Evolutionary conservation across 92 coral and sea anemone genomes (phyloP), one percentile per base, ranked within the genome.

Genomic region (Montipora capitata): DNA sequence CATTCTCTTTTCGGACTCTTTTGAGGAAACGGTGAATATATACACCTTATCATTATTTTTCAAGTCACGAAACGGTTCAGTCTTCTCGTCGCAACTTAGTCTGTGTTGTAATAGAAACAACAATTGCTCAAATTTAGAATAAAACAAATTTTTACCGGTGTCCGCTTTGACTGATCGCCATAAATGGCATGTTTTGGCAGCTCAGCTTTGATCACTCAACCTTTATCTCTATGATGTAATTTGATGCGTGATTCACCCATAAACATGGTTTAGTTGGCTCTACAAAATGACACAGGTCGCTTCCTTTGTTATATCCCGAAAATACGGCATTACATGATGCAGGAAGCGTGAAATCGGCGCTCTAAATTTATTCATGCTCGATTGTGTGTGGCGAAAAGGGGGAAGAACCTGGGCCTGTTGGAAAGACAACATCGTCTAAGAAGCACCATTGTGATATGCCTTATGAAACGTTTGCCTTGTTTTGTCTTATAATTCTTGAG

Each of bases 181-280:
- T 90, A 90, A 93, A 95, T 76, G 98, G 98, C 3, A 72, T 20
- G 56, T 93, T 86, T 95, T 95, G 92, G 87, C 89, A 74, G 62
- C 77, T 59, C 38, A 20, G 62, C 87, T 79, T 70, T 66, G 68
- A 90, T 95, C 98, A 95, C 87, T 52, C 12, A 64, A 49, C 87
- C 93, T 93, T 93, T 93, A 88, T 88, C 59, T 35, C 58, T 27
- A 88, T 95, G 94, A 95, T 92, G 98, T 95, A 95, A 95, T 89
- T 39, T 73, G 70, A 74, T 44, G 68, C 77, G 87, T 68, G 94
- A 88, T 90, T 95, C 96, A 95, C 92, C 74, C 79, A 93, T 77
- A 76, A 88, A 95, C 86, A 89, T 81, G 68, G 13, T 54, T 54
- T 54, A 54, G 76, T 77, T 61, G 38, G 70, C 68, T 81, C 77